Conservation (phyloP, 35 echinoderm and acorn worm genomes). For the Ptychodera flava region DNA sequence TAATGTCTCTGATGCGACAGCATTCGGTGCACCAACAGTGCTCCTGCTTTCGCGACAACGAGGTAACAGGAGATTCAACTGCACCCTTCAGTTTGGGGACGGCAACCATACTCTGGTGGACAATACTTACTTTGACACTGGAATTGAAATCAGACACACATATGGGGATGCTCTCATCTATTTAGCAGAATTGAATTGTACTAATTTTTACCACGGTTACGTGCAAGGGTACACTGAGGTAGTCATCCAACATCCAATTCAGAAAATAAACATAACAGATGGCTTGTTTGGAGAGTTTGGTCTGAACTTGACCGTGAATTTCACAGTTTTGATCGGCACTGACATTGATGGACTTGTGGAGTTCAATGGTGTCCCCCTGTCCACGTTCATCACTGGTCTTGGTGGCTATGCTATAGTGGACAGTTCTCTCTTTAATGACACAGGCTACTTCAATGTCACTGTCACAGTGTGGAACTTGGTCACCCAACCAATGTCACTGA, state of each 20-base stretch:
- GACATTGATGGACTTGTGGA: conserved; percentile 29
- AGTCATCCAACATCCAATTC: conserved; percentile 32
- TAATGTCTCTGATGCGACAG: conserved; percentile 24
- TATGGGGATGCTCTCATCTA: conserved; percentile 33
- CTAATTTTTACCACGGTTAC: conserved; percentile 42
- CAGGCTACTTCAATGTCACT: conserved; percentile 48
- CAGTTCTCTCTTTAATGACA: conserved; percentile 21
- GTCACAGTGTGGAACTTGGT: conserved; percentile 48
- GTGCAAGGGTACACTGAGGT: conserved; percentile 31
- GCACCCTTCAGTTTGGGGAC: conserved; percentile 70
- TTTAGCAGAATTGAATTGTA: conserved; percentile 30
- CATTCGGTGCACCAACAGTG: conserved; percentile 32
- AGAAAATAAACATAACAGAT: conserved; percentile 44
- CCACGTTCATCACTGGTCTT: conserved; percentile 12
- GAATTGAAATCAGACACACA: conserved; percentile 33
- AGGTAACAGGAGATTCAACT: conserved; percentile 71
- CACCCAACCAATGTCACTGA: conserved; percentile 27
- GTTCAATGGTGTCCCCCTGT: conserved; percentile 17
- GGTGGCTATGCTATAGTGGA: conserved; percentile 18
- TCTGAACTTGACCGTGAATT: conserved; percentile 44
- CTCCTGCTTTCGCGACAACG: conserved; percentile 34
- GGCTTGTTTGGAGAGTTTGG: conserved; percentile 35
- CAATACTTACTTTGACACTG: background rate
- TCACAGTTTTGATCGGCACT: conserved; percentile 44
- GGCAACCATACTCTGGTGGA: conserved; percentile 29